Conservation (phyloP, 92 coral and sea anemone species). For the Palythoa caribaeorum region DNA sequence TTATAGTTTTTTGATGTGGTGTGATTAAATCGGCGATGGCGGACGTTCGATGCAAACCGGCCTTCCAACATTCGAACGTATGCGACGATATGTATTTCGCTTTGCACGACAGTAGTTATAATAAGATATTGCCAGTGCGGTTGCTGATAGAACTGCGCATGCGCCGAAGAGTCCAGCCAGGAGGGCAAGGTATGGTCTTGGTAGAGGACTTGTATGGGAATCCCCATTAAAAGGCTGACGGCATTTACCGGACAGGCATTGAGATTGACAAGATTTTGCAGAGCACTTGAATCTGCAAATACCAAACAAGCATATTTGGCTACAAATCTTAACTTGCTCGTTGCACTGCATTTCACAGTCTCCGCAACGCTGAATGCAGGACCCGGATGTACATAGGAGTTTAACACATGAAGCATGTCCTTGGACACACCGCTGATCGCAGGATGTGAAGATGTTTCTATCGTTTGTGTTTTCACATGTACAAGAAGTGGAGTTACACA, state of each 20-base stretch:
- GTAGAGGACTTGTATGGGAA: constrained; percentile 39
- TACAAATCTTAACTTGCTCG: constrained; percentile 79
- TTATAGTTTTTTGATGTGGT: neutral
- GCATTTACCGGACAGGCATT: constrained; percentile 55
- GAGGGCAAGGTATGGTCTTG: constrained; percentile 58
- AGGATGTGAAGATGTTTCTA: constrained; percentile 52
- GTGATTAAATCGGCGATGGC: neutral
- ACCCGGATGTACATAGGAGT: constrained; percentile 73
- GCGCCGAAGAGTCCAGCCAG: constrained; percentile 68
- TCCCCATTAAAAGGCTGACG: constrained; percentile 36
- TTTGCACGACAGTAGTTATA: constrained; percentile 12
- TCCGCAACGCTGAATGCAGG: constrained; percentile 80
- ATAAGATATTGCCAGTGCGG: constrained; percentile 56
- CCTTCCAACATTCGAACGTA: constrained; percentile 25
- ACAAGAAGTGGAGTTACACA: constrained; percentile 73
- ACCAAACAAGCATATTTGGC: constrained; percentile 84
- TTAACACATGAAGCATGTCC: constrained; percentile 52
- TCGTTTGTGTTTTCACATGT: constrained; percentile 57
- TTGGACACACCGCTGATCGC: constrained; percentile 63
- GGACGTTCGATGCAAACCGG: constrained; percentile 18
- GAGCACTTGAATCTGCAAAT: constrained; percentile 73
- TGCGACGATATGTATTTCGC: constrained; percentile 16
- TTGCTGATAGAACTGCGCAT: constrained; percentile 51
- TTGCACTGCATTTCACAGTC: constrained; percentile 91
- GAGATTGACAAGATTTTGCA: constrained; percentile 68